phyloP scores from a whole-genome alignment of 2,113 vertebrate species.

The Erinaceus europaeus region DNA sequence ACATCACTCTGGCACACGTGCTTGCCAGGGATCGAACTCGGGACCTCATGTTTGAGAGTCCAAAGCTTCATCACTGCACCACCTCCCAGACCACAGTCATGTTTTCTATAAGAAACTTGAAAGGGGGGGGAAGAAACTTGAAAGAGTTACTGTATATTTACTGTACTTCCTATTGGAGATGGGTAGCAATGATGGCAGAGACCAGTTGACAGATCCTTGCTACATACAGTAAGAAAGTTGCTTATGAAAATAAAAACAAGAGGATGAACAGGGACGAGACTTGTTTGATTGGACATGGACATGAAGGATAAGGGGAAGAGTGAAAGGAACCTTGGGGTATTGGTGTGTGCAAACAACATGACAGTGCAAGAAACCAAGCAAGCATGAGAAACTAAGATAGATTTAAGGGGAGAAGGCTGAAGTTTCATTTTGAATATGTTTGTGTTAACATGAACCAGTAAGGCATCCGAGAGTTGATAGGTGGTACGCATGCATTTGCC shows the following conservation, averaged over 20 bases:
- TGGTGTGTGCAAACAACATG: neutral
- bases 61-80: no score
- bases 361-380: neutral
- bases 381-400: neutral
- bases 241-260: neutral
- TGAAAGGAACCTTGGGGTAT: neutral
- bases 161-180: neutral
- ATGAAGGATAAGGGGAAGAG: neutral
- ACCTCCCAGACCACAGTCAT: no score
- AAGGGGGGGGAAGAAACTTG: no score
- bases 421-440: slow-evolving; percentile 14
- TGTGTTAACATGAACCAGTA: no score
- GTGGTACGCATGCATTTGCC: no score
- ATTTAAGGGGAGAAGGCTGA: neutral
- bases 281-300: neutral
- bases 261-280: neutral
- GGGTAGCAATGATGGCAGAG: neutral
- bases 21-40: no score
- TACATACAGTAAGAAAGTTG: neutral
- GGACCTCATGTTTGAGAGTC: no score
- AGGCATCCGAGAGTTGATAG: no score
- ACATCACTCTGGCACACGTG: no score
- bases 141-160: slow-evolving; percentile 7
- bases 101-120: no score
- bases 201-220: neutral